phyloP scores from a whole-genome alignment of 37 sponge, comb jelly and placozoan species.

The Ephydatia muelleri region DNA sequence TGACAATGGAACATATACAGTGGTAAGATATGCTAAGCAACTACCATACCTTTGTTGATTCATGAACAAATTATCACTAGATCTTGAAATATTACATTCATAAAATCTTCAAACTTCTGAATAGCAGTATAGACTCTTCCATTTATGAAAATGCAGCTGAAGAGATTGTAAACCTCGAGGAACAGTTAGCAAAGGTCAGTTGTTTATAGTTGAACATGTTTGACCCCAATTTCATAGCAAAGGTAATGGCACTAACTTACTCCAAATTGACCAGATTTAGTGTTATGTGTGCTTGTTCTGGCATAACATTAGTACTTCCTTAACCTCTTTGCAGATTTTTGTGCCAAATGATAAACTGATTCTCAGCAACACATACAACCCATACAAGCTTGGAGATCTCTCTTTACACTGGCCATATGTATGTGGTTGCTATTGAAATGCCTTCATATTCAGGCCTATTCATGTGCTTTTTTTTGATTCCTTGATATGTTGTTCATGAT shows the following conservation, averaged over 20 bases:
- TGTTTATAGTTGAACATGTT: too few species aligned
- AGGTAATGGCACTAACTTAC: too few species aligned
- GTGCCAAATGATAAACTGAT: constrained; percentile 36
- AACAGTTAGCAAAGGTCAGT: constrained; percentile 39
- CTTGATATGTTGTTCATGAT: background rate
- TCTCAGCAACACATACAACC: constrained; percentile 36
- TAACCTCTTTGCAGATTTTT: constrained; percentile 30
- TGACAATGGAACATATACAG: background rate
- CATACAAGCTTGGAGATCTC: constrained; percentile 17
- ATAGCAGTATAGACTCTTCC: background rate
- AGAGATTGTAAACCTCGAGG: constrained; percentile 43
- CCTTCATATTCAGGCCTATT: background rate
- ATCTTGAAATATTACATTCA: background rate
- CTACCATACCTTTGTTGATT: too few species aligned
- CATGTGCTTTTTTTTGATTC: background rate
- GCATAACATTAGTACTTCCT: background rate
- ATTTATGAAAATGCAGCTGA: background rate
- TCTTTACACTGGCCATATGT: constrained; percentile 17
- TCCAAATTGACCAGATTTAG: too few species aligned
- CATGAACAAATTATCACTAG: too few species aligned
- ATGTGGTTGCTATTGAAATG: background rate
- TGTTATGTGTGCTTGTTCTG: too few species aligned
- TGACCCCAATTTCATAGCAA: too few species aligned
- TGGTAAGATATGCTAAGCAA: background rate
- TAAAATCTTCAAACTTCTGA: background rate